Percentiles rank a stretch among this genome's conserved stretches.
Conservation (phyloP, 2,113 vertebrate genomes). For the Corythornis cristatus region DNA sequence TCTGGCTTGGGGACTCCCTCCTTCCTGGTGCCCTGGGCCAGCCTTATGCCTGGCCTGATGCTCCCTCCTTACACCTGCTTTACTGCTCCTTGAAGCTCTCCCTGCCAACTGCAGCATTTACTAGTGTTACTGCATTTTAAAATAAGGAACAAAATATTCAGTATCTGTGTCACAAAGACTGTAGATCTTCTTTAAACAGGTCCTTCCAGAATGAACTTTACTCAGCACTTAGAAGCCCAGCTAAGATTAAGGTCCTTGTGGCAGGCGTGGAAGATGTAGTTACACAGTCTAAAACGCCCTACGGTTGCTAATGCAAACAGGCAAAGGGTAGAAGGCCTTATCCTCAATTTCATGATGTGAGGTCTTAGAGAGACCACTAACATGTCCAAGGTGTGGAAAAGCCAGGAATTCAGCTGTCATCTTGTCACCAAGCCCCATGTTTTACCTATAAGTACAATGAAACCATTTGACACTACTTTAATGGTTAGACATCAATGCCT, state of each 20-base stretch:
- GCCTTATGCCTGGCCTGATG: background rate
- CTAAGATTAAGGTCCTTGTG: background rate
- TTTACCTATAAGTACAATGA: background rate
- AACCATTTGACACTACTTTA: background rate
- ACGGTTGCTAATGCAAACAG: background rate
- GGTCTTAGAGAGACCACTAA: background rate
- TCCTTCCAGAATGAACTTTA: background rate
- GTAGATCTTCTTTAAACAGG: background rate
- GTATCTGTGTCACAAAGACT: background rate
- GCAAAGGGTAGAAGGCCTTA: background rate
- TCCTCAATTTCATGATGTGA: rapidly evolving
- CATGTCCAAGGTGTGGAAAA: background rate
- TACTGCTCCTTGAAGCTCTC: background rate
- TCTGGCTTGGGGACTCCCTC: background rate
- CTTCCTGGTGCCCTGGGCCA: background rate
- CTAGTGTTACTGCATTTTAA: rapidly evolving
- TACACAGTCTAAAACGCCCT: background rate
- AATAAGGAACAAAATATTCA: background rate
- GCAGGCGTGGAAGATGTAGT: background rate
- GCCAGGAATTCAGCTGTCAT: background rate
- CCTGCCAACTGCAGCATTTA: background rate
- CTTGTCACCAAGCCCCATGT: background rate
- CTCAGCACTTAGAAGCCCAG: background rate
- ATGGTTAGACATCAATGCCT: background rate
- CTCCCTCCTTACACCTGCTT: background rate